Base-by-base conservation (phyloP, 2,797 vertebrate genomes). In the Mormyrops boulengeri region DNA sequence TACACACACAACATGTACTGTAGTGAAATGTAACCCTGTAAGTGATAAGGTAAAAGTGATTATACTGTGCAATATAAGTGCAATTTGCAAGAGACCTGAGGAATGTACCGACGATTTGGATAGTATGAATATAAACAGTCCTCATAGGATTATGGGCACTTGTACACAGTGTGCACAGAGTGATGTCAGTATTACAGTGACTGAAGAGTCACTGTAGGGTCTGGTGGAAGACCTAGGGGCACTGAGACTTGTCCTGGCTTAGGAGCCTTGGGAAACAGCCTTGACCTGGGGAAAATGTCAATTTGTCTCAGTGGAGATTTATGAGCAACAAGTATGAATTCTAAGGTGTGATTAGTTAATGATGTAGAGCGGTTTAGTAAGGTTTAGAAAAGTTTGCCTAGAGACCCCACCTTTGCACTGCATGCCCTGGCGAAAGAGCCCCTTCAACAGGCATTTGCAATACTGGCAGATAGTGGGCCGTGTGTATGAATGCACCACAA, bases 371-470 rank as follows among this genome's bases (percentile, higher is more conserved):
- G 5, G 69, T 73, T 69, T 69, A 34, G 30, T 14, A 14, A 69
- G 11, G 26, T 69, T 69, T 49, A 26, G 19, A 4, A 49, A 30
- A 12, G 14, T 38, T 60, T 30, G 4, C 50, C 22, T 8, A 34
- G 26, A 9, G 26, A 1, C 5, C 91, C 69, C 94, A 98, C 98
- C 98, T 97, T 99, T 99, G 91, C 98, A 99, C 92, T 99, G 98
- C 98, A 99, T 98, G 92, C 98, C 98, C 94, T 99, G 98, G 82
- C 98, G 98, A 89, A 99, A 99, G 49, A 99, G 97, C 53, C 98
- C 98, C 93, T 99, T 99, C 34, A 99, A 96, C 90, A 99, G 94
- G 41, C 98, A 96, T 93, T 99, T 99, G 96, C 98, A 99, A 92
- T 97, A 99, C 94, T 99, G 98, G 92, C 98, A 99, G 94, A 99